Evolutionary conservation across 2,113 vertebrate species (phyloP).

Genomic region (Heliornis fulica): DNA sequence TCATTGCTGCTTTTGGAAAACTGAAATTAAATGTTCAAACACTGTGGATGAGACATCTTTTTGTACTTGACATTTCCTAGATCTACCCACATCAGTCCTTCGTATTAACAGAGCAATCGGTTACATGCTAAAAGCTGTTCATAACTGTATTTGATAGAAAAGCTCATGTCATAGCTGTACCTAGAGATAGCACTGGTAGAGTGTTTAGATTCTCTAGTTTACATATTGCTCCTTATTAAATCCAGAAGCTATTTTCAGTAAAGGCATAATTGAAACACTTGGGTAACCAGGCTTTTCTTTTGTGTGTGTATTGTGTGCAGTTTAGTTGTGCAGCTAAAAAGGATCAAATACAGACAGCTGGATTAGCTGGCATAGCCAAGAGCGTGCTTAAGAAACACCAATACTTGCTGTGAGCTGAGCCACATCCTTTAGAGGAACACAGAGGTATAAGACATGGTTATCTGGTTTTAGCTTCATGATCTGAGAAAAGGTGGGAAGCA

Average conservation of each 20-base stretch:
- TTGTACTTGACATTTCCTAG: background rate
- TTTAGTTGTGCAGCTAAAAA: background rate
- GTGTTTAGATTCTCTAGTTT: background rate
- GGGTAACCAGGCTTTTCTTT: background rate
- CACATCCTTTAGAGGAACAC: background rate
- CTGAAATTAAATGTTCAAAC: background rate
- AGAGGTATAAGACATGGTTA: background rate
- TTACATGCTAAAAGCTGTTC: background rate
- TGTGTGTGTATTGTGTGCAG: background rate
- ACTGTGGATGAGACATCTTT: background rate
- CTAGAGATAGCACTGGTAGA: background rate
- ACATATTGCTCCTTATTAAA: background rate
- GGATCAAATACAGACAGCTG: background rate
- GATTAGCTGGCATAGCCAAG: background rate
- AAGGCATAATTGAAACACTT: background rate
- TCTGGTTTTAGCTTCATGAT: background rate
- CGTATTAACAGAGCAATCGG: background rate
- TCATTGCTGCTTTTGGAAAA: background rate
- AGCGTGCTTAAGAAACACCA: background rate
- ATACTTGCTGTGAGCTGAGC: rapidly evolving
- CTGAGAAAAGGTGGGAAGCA: background rate
- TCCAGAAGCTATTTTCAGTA: background rate
- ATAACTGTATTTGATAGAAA: background rate
- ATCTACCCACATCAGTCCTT: background rate
- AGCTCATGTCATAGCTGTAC: background rate